Evolutionary conservation across 2,888 invertebrate species (phyloP).

Genomic region (Dichetophora obliterata): DNA sequence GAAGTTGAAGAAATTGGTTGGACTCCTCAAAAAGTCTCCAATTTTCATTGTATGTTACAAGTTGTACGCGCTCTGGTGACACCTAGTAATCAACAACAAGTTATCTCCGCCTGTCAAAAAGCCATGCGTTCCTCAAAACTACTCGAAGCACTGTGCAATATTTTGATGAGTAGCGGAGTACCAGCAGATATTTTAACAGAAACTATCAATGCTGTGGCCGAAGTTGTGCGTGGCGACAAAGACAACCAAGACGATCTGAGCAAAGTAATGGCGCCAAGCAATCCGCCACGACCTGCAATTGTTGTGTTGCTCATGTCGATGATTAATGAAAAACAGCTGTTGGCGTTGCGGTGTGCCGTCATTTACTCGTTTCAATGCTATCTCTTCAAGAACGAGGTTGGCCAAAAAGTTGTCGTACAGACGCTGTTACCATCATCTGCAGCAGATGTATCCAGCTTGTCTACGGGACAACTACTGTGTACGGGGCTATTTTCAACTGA

Average conservation of each 20-base stretch:
- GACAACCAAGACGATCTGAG: slow-evolving; percentile 94
- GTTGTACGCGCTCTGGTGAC: slow-evolving; percentile 92
- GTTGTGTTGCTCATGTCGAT: slow-evolving; percentile 97
- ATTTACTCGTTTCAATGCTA: slow-evolving; percentile 98
- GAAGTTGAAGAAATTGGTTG: slow-evolving; percentile 83
- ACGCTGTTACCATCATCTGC: slow-evolving; percentile 90
- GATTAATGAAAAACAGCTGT: slow-evolving; percentile 98
- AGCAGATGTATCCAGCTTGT: slow-evolving; percentile 79
- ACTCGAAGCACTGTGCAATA: slow-evolving; percentile 85
- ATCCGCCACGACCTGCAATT: slow-evolving; percentile 93
- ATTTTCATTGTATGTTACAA: slow-evolving; percentile 92
- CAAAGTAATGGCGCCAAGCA: slow-evolving; percentile 91
- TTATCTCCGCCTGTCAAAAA: slow-evolving; percentile 86
- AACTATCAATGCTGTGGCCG: slow-evolving; percentile 94
- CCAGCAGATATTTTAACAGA: slow-evolving; percentile 97
- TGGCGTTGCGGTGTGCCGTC: slow-evolving; percentile 90
- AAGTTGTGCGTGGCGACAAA: slow-evolving; percentile 88
- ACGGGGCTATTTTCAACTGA: slow-evolving; percentile 92
- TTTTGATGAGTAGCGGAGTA: slow-evolving; percentile 95
- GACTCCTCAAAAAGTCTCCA: slow-evolving; percentile 95
- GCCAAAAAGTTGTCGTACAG: slow-evolving; percentile 89
- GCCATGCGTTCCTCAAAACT: slow-evolving; percentile 88
- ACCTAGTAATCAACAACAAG: slow-evolving; percentile 91
- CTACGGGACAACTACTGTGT: slow-evolving; percentile 91
- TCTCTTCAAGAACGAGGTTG: slow-evolving; percentile 90